Evolutionary conservation across 1,140 invertebrate genomes (phyloP).

Genomic region (Cecropterus lyciades): DNA sequence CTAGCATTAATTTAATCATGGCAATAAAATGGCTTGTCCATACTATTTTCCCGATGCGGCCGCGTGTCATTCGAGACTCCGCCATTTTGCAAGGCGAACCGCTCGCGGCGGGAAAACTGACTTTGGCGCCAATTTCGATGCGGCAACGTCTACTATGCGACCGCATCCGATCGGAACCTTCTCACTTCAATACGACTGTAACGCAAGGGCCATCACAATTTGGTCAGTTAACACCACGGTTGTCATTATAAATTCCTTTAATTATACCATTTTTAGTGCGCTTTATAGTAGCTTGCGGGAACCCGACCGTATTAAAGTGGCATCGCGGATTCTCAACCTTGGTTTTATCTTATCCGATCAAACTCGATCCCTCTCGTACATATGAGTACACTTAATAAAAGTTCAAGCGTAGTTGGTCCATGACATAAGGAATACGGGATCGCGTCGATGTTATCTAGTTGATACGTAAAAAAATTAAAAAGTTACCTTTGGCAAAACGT

Average conservation of each 20-base stretch:
- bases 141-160: constrained; percentile 61
- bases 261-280: constrained; percentile 73
- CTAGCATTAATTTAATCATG: constrained; percentile 29
- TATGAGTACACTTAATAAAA: neutral
- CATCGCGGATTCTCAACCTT: constrained; percentile 59
- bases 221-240: constrained; percentile 43
- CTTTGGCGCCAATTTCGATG: constrained; percentile 81
- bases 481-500: constrained; percentile 83
- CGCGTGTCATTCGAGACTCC: constrained; percentile 76
- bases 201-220: constrained; percentile 42
- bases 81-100: constrained; percentile 81
- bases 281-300: constrained; percentile 53
- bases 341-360: constrained; percentile 55
- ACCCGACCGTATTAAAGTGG: constrained; percentile 58
- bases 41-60: constrained; percentile 50
- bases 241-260: constrained; percentile 74
- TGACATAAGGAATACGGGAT: constrained; percentile 32
- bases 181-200: constrained; percentile 24
- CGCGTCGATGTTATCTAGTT: constrained; percentile 39
- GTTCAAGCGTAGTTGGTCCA: constrained; percentile 22
- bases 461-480: constrained; percentile 50
- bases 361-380: constrained; percentile 38
- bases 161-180: constrained; percentile 51
- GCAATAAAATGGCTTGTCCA: constrained; percentile 59
- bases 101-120: constrained; percentile 77